These are phyloP conservation scores for Gobius niger DNA, from an alignment of 2,113 vertebrate species.

Conservation along the genomic window DNA sequence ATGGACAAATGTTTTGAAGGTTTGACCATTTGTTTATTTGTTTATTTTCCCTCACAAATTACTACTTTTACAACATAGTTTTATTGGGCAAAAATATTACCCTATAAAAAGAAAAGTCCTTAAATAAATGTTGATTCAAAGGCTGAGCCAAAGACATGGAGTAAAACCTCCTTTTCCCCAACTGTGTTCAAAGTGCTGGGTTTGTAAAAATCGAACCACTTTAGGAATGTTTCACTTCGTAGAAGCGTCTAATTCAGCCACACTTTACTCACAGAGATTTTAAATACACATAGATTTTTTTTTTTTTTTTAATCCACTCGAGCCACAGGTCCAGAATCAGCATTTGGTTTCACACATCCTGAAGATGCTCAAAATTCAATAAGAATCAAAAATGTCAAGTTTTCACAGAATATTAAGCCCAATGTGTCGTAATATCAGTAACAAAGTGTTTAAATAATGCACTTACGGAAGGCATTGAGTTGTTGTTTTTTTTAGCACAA, in stretches of 20 bases:
- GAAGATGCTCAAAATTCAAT: conserved; percentile 50
- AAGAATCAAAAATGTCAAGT: conserved; percentile 62
- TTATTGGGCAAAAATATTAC: too few relatives aligned
- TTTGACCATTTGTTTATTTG: too few relatives aligned
- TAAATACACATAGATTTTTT: conserved; percentile 65
- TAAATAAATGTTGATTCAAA: background rate
- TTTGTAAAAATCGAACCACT: conserved; percentile 50
- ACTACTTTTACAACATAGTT: too few relatives aligned
- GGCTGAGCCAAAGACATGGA: background rate
- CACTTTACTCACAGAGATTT: conserved; percentile 37
- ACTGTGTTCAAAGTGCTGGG: conserved; percentile 37
- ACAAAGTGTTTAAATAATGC: conserved; percentile 71
- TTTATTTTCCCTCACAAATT: too few relatives aligned
- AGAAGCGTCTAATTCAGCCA: conserved; percentile 61
- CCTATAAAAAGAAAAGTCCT: too few relatives aligned
- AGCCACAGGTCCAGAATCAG: conserved; percentile 61
- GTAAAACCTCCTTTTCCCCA: conserved; percentile 33
- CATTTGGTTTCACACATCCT: conserved; percentile 68
- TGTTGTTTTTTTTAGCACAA: conserved; percentile 50
- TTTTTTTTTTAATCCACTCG: conserved; percentile 35
- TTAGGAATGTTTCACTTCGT: conserved; percentile 74
- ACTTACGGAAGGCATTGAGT: conserved; percentile 72
- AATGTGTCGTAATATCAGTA: conserved; percentile 57
- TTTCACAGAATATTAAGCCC: conserved; percentile 65
- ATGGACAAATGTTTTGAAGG: too few relatives aligned